Conservation (phyloP, 2,113 vertebrate genomes). For the Scytalopus superciliaris region DNA sequence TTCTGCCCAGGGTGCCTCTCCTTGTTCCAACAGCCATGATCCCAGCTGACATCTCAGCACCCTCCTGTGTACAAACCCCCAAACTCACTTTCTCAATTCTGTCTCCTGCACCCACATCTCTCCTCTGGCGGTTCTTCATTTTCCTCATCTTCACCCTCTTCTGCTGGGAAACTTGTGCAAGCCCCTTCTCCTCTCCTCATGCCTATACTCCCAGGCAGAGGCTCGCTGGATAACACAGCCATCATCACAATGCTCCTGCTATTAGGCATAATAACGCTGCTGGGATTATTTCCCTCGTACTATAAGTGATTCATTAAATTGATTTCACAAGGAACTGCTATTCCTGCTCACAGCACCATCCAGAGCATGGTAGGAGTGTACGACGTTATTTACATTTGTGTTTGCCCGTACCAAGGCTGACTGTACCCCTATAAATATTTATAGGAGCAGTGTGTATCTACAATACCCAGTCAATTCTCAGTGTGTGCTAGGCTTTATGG, state of each 20-base stretch:
- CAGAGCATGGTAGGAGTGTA: neutral
- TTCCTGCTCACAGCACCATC: neutral
- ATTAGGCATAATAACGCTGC: neutral
- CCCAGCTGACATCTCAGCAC: neutral
- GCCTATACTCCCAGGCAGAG: neutral
- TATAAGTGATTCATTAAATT: conserved; percentile 34
- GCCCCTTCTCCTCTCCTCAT: neutral
- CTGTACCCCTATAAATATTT: conserved; percentile 51
- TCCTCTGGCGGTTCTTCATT: neutral
- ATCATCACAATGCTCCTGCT: neutral
- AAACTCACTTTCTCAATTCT: neutral
- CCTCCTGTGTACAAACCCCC: neutral
- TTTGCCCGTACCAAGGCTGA: neutral
- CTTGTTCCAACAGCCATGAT: fast-evolving
- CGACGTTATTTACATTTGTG: neutral
- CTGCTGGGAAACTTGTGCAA: neutral
- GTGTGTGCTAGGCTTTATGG: neutral
- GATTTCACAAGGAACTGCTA: neutral
- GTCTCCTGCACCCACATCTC: neutral
- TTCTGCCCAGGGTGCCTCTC: neutral
- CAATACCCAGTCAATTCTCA: neutral
- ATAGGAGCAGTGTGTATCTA: neutral
- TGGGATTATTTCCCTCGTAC: neutral
- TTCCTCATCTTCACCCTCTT: neutral
- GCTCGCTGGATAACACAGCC: neutral